phyloP scores from a whole-genome alignment of 2,113 vertebrate genomes.

The Pteronura brasiliensis region DNA sequence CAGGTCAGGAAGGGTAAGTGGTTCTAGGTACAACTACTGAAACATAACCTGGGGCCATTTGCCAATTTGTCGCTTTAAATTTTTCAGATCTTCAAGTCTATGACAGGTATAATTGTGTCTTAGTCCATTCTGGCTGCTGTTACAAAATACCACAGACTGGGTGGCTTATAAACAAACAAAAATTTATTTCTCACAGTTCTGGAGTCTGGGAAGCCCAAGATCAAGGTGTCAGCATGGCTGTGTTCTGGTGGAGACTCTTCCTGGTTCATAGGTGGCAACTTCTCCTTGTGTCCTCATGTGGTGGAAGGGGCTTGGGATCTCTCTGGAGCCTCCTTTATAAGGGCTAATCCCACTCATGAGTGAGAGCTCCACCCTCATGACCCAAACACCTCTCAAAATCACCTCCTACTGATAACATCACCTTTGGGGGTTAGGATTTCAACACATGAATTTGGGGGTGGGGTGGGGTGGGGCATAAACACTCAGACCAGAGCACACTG shows the following conservation, averaged over 20 bases:
- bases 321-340: neutral
- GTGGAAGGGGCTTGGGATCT: neutral
- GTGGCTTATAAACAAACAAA: neutral
- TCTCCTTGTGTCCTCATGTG: neutral
- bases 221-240: neutral
- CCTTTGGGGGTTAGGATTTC: neutral
- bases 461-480: neutral
- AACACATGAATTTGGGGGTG: neutral
- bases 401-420: too few relatives aligned
- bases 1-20: neutral
- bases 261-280: neutral
- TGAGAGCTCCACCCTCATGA: neutral
- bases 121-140: neutral
- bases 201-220: neutral
- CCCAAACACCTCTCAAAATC: neutral
- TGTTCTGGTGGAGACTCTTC: neutral
- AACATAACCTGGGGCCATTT: neutral
- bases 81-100: neutral
- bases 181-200: neutral
- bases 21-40: neutral
- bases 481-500: neutral
- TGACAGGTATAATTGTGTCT: neutral
- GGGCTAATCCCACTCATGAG: neutral
- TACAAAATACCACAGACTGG: neutral
- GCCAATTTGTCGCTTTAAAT: neutral